Evolutionary conservation across 2,888 invertebrate species (phyloP).

Genomic region (Anthophora plumipes): DNA sequence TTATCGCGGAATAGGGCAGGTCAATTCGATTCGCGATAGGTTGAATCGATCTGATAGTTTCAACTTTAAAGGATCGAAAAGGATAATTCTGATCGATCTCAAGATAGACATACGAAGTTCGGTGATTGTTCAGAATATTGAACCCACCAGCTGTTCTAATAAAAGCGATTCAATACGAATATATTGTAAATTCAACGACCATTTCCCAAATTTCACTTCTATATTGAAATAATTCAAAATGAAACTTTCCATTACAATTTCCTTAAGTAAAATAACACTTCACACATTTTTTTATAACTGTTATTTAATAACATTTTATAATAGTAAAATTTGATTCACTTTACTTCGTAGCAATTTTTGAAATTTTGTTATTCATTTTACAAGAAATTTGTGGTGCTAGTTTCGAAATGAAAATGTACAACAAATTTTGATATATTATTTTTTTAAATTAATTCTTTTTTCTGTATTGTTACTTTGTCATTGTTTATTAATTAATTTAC

Average conservation of each 20-base stretch:
- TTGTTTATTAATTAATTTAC: neutral
- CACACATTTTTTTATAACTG: too few species aligned
- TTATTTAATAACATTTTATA: too few species aligned
- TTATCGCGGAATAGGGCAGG: conserved; percentile 68
- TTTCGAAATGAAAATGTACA: neutral
- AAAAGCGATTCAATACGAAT: conserved; percentile 30
- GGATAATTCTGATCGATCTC: conserved; percentile 65
- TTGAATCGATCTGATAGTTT: conserved; percentile 66
- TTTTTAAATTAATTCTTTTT: neutral
- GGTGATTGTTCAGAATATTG: conserved; percentile 63
- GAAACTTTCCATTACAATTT: neutral
- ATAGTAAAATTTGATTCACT: neutral
- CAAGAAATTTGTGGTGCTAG: neutral
- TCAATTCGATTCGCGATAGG: conserved; percentile 69
- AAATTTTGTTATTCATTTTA: neutral
- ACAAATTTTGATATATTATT: neutral
- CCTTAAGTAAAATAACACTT: neutral
- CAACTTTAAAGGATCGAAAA: conserved; percentile 52
- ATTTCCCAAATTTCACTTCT: conserved; percentile 15
- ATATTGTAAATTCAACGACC: conserved; percentile 21
- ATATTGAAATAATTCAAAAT: neutral
- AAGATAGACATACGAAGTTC: conserved; percentile 49
- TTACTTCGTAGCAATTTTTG: neutral
- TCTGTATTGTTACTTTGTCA: neutral
- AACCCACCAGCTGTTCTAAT: conserved; percentile 34